phyloP scores from a whole-genome alignment of 2,113 vertebrate genomes.

The Passer montanus region DNA sequence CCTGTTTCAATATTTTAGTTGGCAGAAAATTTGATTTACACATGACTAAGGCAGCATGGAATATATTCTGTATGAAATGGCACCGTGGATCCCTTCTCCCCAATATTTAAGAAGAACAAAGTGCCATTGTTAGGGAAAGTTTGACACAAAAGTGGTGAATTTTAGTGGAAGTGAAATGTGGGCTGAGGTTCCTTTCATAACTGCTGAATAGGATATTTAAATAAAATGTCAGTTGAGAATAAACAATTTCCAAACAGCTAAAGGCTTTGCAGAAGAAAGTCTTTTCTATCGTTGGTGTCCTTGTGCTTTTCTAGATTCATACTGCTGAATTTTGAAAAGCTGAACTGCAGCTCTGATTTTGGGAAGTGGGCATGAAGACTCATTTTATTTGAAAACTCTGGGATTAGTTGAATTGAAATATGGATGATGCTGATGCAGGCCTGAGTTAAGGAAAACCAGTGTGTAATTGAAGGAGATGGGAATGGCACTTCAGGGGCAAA shows the following conservation, averaged over 20 bases:
- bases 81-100: not conserved
- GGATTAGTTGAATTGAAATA: not conserved
- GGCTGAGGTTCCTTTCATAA: not conserved
- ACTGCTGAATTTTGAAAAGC: not conserved
- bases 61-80: not conserved
- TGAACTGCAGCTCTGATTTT: not conserved
- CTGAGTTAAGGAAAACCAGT: not conserved
- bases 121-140: not conserved
- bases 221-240: not conserved
- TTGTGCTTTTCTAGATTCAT: not conserved
- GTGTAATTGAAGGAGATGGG: not conserved
- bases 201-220: not conserved
- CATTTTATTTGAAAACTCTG: not conserved
- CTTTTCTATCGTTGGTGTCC: not conserved
- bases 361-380: not conserved
- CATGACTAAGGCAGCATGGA: not conserved
- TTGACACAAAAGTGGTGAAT: not conserved
- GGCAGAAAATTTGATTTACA: not conserved
- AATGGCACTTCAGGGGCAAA: not conserved
- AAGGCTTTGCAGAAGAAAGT: not conserved
- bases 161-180: constrained; percentile 7
- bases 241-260: not conserved
- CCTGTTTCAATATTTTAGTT: not conserved
- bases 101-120: not conserved
- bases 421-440: not conserved